Base-by-base conservation (phyloP, 2,888 invertebrate species). In the Hypolimnas misippus region DNA sequence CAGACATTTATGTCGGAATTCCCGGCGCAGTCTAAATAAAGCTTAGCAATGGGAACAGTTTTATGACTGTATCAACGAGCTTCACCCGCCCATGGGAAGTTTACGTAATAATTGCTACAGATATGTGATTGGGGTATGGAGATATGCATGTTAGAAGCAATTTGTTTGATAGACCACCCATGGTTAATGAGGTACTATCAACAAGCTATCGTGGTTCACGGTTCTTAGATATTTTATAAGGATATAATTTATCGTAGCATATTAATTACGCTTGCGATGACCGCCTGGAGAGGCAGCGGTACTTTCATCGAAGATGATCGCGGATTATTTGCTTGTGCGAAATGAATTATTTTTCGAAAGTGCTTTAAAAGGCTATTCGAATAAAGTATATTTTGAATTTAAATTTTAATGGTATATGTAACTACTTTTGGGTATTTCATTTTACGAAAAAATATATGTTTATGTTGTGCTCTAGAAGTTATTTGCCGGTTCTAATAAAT, bases 61-160 rank as follows among this genome's bases (percentile, higher is more conserved):
- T 55, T 25, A 55, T 33, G 56, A 42, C 56, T 31, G 51, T 56
- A 62, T 62, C 49, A 63, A 58, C 58, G 49, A 63, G 54, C 53
- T 42, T 21, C 12, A 25, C 56, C 21, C 52, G 21, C 44, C 29
- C 56, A 57, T 60, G 54, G 80, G 81, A 86, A 82, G 76, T 80
- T 83, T 74, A 74, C 77, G 70, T 79, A 81, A 82, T 86, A 83
- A 85, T 84, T 81, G 84, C 79, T 58, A 51, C 42, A 50, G 52
- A 52, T 73, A 70, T 73, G 79, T 86, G 83, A 86, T 84, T 79
- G 82, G 84, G 78, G 77, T 81, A 79, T 80, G 78, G 82, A 84
- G 78, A 77, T 81, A 79, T 80, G 78, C 76, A 72, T 55, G 76
- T 73, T 76, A 77, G 76, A 76, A 75, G 76, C 76, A 80, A 63